Evolutionary conservation across 92 coral and sea anemone species (phyloP).

Genomic region (Epizoanthus stellaris): DNA sequence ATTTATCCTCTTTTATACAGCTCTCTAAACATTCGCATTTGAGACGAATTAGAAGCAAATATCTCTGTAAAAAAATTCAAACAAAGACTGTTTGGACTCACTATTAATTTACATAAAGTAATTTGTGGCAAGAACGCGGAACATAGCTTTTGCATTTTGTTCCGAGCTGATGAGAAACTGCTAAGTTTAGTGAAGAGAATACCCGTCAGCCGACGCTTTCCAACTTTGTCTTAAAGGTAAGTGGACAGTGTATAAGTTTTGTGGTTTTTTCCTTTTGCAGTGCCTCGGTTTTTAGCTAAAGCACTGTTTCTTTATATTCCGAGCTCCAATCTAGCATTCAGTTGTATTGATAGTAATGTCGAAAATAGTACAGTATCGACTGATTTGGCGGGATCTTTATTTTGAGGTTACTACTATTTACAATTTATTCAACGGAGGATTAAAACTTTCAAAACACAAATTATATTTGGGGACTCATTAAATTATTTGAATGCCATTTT

Average conservation of each 20-base stretch:
- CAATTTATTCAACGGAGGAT: not conserved
- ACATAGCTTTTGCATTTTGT: not conserved
- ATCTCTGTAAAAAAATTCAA: slow-evolving; percentile 10
- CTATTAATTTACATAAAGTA: slow-evolving; percentile 21
- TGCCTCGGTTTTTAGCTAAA: not conserved
- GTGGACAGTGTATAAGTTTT: not conserved
- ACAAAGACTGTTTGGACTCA: slow-evolving; percentile 19
- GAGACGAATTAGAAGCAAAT: slow-evolving; percentile 15
- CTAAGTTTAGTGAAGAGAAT: not conserved
- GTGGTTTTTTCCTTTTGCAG: not conserved
- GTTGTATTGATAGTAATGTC: not conserved
- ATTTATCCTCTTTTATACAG: no score
- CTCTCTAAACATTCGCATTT: not conserved
- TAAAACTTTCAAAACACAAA: no score
- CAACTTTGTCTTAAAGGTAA: not conserved
- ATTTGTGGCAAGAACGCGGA: slow-evolving; percentile 1
- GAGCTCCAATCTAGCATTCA: not conserved
- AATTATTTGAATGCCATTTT: not conserved
- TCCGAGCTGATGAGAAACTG: slow-evolving; percentile 26
- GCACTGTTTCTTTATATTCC: not conserved
- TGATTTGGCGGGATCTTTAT: not conserved
- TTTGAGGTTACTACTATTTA: not conserved
- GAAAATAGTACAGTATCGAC: slow-evolving; percentile 8
- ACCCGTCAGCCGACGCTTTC: not conserved
- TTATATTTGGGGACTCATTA: not conserved